These are phyloP conservation scores for Parascotia fuliginaria DNA, from an alignment of 2,888 invertebrate species.

Conservation along the genomic window DNA sequence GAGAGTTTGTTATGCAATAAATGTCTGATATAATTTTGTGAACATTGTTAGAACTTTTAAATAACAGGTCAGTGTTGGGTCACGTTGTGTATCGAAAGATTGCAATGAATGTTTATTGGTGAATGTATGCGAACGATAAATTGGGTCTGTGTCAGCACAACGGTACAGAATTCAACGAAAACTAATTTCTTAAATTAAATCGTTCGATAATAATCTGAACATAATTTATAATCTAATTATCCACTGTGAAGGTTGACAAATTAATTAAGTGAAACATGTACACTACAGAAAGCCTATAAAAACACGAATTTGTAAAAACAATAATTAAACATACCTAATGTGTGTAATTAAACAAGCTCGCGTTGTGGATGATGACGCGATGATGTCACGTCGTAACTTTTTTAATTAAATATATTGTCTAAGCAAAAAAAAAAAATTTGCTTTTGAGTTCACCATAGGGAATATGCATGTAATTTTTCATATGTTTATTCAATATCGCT, in stretches of 20 bases:
- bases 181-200: background rate
- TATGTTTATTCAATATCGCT: too few relatives aligned
- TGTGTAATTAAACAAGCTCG: too few relatives aligned
- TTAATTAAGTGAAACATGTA: background rate
- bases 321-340: too few relatives aligned
- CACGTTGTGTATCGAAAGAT: constrained; percentile 24
- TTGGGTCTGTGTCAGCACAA: background rate
- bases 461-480: too few relatives aligned
- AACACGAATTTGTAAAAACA: background rate
- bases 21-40: constrained; percentile 25
- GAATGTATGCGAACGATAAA: constrained; percentile 8
- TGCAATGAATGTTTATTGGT: constrained; percentile 8
- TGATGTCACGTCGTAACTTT: too few relatives aligned
- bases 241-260: background rate
- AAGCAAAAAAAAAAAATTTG: too few relatives aligned
- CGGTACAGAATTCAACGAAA: background rate
- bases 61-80: constrained; percentile 28
- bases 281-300: background rate
- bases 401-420: too few relatives aligned
- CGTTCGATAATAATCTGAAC: background rate
- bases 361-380: too few relatives aligned
- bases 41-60: constrained; percentile 35
- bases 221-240: background rate
- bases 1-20: constrained; percentile 20
- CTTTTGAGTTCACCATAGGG: too few relatives aligned